Evolutionary conservation across 2,113 vertebrate species (phyloP), one percentile per base, ranked within the genome.

Genomic region (Ptilorrhoa leucosticta): DNA sequence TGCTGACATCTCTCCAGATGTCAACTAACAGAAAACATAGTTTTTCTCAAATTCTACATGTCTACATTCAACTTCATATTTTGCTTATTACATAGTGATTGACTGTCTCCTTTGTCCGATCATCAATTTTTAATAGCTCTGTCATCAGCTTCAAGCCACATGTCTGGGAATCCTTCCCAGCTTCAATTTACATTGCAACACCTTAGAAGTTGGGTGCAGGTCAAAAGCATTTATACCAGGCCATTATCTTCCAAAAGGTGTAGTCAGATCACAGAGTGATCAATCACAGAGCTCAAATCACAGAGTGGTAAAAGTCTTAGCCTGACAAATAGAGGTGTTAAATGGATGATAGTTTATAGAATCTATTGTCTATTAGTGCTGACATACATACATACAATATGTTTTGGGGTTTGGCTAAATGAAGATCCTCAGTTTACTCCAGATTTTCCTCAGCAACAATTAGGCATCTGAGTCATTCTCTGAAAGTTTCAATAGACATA

Each of bases 71-170:
- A 16, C 31, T 47, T 93, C 66, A 91, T 94, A 79, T 76, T 96
- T 89, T 77, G 45, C 45, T 48, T 77, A 71, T 88, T 69, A 88
- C 75, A 73, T 57, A 85, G 40, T 50, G 75, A 88, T 4, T 56
- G 57, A 81, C 48, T 76, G 33, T 77, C 66, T 91, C 35, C 86
- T 91, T 69, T 88, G 45, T 69, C 71, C 94, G 75, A 88, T 65
- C 63, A 77, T 93, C 93, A 72, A 72, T 73, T 94, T 93, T 94
- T 88, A 88, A 80, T 80, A 90, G 83, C 33, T 85, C 66, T 93
- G 48, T 83, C 79, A 90, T 63, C 82, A 94, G 20, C 68, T 66
- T 83, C 80, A 83, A 92, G 73, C 51, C 57, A 84, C 39, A 61
- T 58, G 40, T 69, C 72, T 87, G 70, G 30, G 57, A 93, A 88